Base-by-base conservation (phyloP, 2,113 vertebrate species). In the Brachirus orientalis region DNA sequence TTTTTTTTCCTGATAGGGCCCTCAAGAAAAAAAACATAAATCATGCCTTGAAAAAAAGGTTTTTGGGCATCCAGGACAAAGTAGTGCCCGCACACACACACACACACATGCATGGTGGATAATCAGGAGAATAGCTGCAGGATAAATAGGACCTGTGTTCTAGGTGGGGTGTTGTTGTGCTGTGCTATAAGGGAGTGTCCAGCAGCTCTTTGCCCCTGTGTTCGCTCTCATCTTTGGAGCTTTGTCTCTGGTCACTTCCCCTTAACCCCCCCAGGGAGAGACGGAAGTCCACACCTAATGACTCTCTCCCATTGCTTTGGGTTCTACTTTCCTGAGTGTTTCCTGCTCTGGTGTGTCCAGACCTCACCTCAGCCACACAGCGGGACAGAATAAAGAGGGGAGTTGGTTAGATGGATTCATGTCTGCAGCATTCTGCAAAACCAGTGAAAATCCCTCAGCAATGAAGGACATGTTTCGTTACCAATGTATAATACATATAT, bases 171-270 rank as follows among this genome's bases (percentile, higher is more conserved):
- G 14, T 33, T 63, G 20, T 73, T 75, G 13, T 70, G 44, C 52
- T 20, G 48, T 8, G 60, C 48, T 61, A 1, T 2, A 33, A 70
- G 66, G 75, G 72, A 73, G 84, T 59, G 60, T 77, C 86, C 79
- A 69, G 60, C 35, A 77, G 80, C 69, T 55, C 75, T 84, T 80
- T 72, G 77, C 50, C 76, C 79, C 59, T 18, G 54, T 52, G 65
- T 53, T 71, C 11, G 4, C 74, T 82, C 88, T 87, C 85, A 81
- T 86, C 86, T 88, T 75, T 85, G 75, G 53, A 84, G 80, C 85
- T 83, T 84, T 87, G 79, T 85, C 79, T 84, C 55, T 0, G 3
- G 56, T 69, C 72, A 71, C 76, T 79, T 89, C 82, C 86, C 84
- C 79, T 73, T 45, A 46, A 66, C 53, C 88, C 80, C 87, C 89